Evolutionary conservation across 2,113 vertebrate genomes (phyloP).

Genomic region (Eptesicus fuscus): DNA sequence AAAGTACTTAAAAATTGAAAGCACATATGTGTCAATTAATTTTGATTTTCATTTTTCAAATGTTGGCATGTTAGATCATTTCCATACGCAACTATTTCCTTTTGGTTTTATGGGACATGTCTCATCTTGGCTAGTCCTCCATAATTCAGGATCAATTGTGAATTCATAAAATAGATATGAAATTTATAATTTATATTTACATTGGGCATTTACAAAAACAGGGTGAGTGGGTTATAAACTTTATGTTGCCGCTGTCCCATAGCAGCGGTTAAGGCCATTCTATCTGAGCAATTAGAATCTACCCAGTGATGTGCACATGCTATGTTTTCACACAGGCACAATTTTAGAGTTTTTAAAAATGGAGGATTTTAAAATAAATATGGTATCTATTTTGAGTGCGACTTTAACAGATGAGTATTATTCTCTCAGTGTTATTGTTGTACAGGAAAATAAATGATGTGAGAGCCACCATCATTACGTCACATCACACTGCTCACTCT

Average conservation of each 20-base stretch:
- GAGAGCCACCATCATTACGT: background rate
- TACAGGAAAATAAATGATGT: background rate
- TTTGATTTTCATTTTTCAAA: conserved; percentile 74
- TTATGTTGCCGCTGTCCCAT: conserved; percentile 42
- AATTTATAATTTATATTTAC: background rate
- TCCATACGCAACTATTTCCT: conserved; percentile 66
- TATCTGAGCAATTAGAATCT: conserved; percentile 11
- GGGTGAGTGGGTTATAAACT: conserved; percentile 55
- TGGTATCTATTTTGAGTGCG: background rate
- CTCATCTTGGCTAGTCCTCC: conserved; percentile 69
- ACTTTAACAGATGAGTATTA: background rate
- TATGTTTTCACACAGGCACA: background rate
- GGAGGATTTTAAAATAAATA: background rate
- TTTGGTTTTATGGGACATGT: conserved; percentile 32
- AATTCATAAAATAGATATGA: conserved; percentile 43
- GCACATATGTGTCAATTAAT: conserved; percentile 63
- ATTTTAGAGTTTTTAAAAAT: background rate
- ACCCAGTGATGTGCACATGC: background rate
- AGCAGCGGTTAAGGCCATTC: conserved; percentile 15
- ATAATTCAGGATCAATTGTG: conserved; percentile 64
- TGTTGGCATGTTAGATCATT: conserved; percentile 75
- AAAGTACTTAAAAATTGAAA: background rate
- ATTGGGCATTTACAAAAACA: conserved; percentile 70
- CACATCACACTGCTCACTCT: background rate
- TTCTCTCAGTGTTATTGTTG: background rate